Percentiles rank a stretch among this genome's conserved stretches.
phyloP scores from a whole-genome alignment of 37 sponge, comb jelly and placozoan species.

The Hexactinellida sp. region DNA sequence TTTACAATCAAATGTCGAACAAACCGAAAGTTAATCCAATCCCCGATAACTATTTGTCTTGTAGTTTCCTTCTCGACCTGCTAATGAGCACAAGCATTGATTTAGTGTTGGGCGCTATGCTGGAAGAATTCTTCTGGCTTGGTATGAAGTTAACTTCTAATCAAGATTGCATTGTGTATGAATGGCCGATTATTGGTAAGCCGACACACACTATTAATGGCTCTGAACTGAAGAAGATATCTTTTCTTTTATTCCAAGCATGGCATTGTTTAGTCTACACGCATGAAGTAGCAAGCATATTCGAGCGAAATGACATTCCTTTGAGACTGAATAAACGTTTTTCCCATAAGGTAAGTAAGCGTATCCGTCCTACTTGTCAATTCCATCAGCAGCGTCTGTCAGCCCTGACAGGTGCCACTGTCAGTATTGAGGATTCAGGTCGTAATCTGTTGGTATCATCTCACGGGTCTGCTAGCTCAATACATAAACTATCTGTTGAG shows the following conservation, averaged over 20 bases:
- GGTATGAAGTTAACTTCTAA: background rate
- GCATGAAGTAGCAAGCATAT: background rate
- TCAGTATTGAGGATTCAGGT: background rate
- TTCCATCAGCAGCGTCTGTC: background rate
- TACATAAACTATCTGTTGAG: background rate
- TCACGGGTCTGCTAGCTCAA: background rate
- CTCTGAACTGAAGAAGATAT: background rate
- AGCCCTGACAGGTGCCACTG: background rate
- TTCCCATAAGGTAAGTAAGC: background rate
- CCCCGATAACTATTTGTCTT: background rate
- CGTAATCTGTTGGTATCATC: background rate
- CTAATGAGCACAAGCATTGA: background rate
- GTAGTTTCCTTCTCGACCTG: background rate
- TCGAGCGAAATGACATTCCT: background rate
- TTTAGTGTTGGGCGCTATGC: background rate
- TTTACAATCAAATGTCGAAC: background rate
- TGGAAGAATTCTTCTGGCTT: background rate
- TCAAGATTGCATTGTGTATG: slow-evolving; percentile 11
- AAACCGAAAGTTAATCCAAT: background rate
- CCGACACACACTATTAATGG: background rate
- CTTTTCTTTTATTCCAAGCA: background rate
- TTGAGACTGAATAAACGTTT: background rate
- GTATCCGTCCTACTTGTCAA: background rate
- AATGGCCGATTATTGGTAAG: background rate
- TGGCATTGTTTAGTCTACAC: background rate